A percentile compares a stretch with the other conserved stretches of the same genome.
Conservation (phyloP, 2,797 vertebrate species). For the Sylvia borin region DNA sequence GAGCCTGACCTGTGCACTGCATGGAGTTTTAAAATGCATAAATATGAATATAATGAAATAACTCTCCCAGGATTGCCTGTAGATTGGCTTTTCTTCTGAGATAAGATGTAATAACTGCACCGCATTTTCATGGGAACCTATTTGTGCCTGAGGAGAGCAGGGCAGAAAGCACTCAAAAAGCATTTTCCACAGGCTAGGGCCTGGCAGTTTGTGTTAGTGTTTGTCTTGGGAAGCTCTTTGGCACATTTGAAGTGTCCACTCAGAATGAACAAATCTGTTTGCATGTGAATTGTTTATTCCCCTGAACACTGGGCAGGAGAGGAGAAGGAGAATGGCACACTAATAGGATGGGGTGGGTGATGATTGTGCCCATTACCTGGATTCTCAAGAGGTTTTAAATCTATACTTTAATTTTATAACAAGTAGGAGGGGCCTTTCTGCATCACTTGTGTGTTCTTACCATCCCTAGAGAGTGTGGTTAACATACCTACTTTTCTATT, state of each 20-base stretch:
- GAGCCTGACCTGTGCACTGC: conserved; percentile 4
- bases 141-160: neutral
- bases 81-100: neutral
- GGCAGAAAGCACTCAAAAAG: neutral
- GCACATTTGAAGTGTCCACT: neutral
- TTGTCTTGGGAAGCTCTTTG: neutral
- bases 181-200: neutral
- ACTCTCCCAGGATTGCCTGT: neutral
- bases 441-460: neutral
- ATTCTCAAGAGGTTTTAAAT: neutral
- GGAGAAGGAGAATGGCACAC: neutral
- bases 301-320: neutral
- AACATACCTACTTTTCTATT: neutral
- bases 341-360: neutral
- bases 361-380: neutral
- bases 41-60: conserved; percentile 24
- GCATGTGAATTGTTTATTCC: neutral
- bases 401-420: neutral
- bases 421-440: neutral
- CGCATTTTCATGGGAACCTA: neutral
- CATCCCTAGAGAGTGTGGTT: neutral
- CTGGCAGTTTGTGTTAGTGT: neutral
- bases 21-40: neutral
- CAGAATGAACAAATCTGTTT: neutral
- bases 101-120: neutral